phyloP scores from a whole-genome alignment of 2,888 invertebrate genomes.

The Drosophila nr. medialis region DNA sequence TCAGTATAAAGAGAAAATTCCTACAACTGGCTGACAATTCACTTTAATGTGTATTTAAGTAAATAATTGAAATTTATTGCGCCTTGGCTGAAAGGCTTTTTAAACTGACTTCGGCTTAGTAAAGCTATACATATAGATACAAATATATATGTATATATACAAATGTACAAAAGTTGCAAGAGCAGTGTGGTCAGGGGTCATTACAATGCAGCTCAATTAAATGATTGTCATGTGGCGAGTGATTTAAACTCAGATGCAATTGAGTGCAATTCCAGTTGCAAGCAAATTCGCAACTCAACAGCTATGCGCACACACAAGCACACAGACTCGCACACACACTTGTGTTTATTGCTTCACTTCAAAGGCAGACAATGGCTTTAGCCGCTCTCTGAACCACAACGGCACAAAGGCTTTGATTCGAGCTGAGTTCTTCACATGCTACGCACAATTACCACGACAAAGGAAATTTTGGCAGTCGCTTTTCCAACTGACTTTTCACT shows the following conservation, averaged over 20 bases:
- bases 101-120: slow-evolving; percentile 14
- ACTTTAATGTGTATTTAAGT: slow-evolving; percentile 66
- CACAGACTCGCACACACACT: background rate
- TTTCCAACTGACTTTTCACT: slow-evolving; percentile 31
- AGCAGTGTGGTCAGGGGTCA: slow-evolving; percentile 34
- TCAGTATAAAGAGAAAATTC: background rate
- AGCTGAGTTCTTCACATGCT: slow-evolving; percentile 40
- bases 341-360: slow-evolving; percentile 17
- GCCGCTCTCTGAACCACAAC: slow-evolving; percentile 7
- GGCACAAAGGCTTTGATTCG: slow-evolving; percentile 28
- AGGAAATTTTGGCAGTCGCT: slow-evolving; percentile 31
- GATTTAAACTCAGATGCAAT: slow-evolving; percentile 59
- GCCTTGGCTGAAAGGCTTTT: slow-evolving; percentile 28
- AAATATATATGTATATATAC: background rate
- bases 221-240: slow-evolving; percentile 57
- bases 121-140: background rate
- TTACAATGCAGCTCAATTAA: slow-evolving; percentile 62
- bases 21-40: slow-evolving; percentile 43
- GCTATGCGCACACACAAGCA: background rate
- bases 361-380: slow-evolving; percentile 21
- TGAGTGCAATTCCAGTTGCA: slow-evolving; percentile 48
- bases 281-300: slow-evolving; percentile 24
- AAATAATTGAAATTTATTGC: slow-evolving; percentile 76
- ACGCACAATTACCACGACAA: slow-evolving; percentile 54
- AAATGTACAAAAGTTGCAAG: background rate